Conservation (phyloP, 2,797 vertebrate species). For the Philypnodon macrostomus region DNA sequence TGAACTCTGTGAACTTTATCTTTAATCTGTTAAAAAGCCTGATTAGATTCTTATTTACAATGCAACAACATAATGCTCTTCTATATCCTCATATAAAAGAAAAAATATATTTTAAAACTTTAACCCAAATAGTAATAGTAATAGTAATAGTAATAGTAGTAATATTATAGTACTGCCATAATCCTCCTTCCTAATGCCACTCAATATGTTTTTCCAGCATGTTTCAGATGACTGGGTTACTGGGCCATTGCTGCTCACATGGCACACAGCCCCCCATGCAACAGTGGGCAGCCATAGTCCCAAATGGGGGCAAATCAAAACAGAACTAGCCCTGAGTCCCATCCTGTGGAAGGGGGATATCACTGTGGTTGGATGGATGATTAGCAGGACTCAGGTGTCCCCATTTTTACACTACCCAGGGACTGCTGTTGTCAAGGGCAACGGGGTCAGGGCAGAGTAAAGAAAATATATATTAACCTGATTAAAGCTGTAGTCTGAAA, state of each 20-base stretch:
- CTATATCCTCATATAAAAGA: no score
- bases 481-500: no score
- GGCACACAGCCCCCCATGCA: conserved; percentile 31
- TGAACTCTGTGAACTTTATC: no score
- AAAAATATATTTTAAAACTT: no score
- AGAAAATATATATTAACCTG: conserved; percentile 30
- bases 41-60: no score
- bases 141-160: no score
- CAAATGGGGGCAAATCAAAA: conserved; percentile 60
- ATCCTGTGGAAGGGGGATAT: conserved; percentile 26
- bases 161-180: neutral
- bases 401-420: conserved; percentile 48
- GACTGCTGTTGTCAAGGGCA: conserved; percentile 67
- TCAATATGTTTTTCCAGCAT: conserved; percentile 29
- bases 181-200: conserved; percentile 35
- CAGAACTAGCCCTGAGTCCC: conserved; percentile 13
- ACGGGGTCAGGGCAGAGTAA: conserved; percentile 66
- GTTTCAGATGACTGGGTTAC: conserved; percentile 45
- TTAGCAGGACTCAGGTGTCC: conserved; percentile 75
- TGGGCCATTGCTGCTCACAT: conserved; percentile 53
- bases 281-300: conserved; percentile 32
- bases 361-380: conserved; percentile 58
- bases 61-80: no score
- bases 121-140: neutral
- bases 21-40: no score